Evolutionary conservation across 2,888 invertebrate species (phyloP).

Genomic region (Onchidella celtica): DNA sequence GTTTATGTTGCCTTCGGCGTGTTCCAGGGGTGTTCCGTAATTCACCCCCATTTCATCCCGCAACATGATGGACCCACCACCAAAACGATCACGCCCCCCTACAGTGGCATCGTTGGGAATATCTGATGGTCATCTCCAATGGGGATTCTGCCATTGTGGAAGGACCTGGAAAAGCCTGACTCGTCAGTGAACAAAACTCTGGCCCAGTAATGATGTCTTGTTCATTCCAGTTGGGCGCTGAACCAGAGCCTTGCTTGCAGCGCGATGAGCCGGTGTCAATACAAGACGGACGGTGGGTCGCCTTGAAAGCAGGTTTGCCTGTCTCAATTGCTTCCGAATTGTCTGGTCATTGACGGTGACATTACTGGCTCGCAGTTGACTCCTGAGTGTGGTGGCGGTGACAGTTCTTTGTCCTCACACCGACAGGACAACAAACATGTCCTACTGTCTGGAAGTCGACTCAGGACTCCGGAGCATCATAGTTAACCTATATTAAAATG

Average conservation of each 20-base stretch:
- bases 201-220: too few relatives aligned
- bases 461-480: too few relatives aligned
- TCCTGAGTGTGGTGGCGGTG: background rate
- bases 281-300: background rate
- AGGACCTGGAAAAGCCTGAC: background rate
- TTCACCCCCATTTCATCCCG: background rate
- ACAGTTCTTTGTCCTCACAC: background rate
- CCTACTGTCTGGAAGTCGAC: background rate
- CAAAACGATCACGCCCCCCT: background rate
- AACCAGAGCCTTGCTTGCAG: background rate
- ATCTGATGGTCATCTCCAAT: background rate
- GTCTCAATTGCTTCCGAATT: background rate
- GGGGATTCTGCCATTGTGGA: background rate
- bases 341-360: background rate
- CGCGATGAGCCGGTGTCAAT: too few relatives aligned
- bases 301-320: background rate
- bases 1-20: background rate
- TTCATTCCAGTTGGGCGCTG: too few relatives aligned
- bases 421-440: background rate
- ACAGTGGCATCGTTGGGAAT: background rate
- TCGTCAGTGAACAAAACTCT: background rate
- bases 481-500: too few relatives aligned
- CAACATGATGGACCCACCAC: background rate
- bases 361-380: background rate
- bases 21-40: background rate